phyloP scores from a whole-genome alignment of 2,888 invertebrate genomes.

The Aleiodes testaceus region DNA sequence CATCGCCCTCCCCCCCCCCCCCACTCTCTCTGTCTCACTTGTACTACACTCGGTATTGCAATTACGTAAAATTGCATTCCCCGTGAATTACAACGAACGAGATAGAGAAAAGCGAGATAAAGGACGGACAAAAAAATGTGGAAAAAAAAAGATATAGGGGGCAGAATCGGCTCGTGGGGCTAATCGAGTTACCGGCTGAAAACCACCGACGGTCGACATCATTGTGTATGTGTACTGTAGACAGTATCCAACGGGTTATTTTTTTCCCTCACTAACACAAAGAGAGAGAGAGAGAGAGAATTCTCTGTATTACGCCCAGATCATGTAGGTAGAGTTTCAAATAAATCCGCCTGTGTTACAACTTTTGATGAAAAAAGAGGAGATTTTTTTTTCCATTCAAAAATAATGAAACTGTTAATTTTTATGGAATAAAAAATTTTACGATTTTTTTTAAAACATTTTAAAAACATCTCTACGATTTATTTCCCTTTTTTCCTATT shows the following conservation, averaged over 20 bases:
- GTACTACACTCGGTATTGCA: constrained; percentile 55
- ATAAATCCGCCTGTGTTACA: constrained; percentile 56
- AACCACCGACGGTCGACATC: constrained; percentile 68
- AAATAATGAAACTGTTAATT: constrained; percentile 2
- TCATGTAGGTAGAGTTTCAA: constrained; percentile 57
- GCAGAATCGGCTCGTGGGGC: constrained; percentile 52
- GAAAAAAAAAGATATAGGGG: constrained; percentile 45
- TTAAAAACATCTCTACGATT: no score
- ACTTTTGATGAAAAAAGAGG: background rate
- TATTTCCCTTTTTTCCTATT: no score
- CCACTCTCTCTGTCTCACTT: constrained; percentile 24
- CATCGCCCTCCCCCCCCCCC: constrained; percentile 40
- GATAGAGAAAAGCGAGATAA: constrained; percentile 48
- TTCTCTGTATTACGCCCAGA: constrained; percentile 15
- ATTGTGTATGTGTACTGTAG: constrained; percentile 62
- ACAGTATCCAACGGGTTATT: constrained; percentile 34
- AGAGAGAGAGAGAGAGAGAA: background rate
- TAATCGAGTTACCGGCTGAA: constrained; percentile 70
- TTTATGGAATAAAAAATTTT: background rate
- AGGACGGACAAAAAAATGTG: constrained; percentile 33
- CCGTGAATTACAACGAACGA: constrained; percentile 62
- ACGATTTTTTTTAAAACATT: background rate
- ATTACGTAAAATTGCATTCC: constrained; percentile 68
- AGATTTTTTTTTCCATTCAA: background rate
- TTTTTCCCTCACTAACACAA: background rate